Evolutionary conservation across 2,797 vertebrate species (phyloP).

Genomic region (Enoplosus armatus): DNA sequence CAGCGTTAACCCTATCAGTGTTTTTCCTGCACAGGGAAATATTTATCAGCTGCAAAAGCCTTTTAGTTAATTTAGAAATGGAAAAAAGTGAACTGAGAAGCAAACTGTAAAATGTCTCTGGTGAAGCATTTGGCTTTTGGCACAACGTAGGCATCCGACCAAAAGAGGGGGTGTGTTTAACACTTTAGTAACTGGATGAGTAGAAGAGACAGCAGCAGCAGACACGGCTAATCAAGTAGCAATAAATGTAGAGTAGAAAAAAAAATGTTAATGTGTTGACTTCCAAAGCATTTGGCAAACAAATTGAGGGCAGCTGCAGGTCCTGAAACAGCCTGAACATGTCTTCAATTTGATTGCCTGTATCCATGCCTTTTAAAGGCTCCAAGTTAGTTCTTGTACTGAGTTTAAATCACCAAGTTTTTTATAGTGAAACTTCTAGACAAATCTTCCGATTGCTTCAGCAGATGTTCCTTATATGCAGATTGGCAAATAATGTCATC

Average conservation of each 20-base stretch:
- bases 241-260: slow-evolving; percentile 25
- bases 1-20: slow-evolving; percentile 12
- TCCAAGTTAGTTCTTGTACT: background rate
- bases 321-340: slow-evolving; percentile 35
- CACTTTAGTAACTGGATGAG: slow-evolving; percentile 28
- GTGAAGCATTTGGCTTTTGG: slow-evolving; percentile 44
- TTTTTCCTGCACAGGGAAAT: slow-evolving; percentile 12
- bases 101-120: slow-evolving; percentile 10
- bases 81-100: slow-evolving; percentile 11
- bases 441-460: slow-evolving; percentile 24
- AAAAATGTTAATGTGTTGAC: slow-evolving; percentile 39
- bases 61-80: slow-evolving; percentile 28
- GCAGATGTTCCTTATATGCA: slow-evolving; percentile 40
- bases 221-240: slow-evolving; percentile 6
- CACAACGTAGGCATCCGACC: slow-evolving; percentile 31
- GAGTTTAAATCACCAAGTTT: slow-evolving; percentile 30
- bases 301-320: slow-evolving; percentile 55
- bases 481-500: slow-evolving; percentile 13
- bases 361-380: slow-evolving; percentile 11
- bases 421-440: slow-evolving; percentile 12
- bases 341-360: slow-evolving; percentile 27
- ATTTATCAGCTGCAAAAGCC: slow-evolving; percentile 22
- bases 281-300: slow-evolving; percentile 49
- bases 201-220: background rate
- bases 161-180: slow-evolving; percentile 32